These are phyloP conservation scores for Pocillopora verrucosa DNA, from an alignment of 64 coral and sea anemone species.

Conservation along the genomic window DNA sequence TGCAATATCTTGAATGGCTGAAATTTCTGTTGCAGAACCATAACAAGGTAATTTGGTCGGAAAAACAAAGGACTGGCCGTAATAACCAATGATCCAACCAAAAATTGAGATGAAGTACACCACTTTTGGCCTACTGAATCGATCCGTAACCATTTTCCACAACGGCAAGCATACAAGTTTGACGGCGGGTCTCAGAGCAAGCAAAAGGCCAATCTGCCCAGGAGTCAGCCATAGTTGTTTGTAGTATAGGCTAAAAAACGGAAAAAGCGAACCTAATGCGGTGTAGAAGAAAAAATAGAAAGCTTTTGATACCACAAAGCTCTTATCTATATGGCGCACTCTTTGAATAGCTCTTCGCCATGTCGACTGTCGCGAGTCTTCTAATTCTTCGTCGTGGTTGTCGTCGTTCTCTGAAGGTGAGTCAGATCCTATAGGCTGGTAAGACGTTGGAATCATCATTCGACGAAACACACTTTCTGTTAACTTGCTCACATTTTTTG, in stretches of 20 bases:
- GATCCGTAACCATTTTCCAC: slow-evolving; percentile 92
- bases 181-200: slow-evolving; percentile 81
- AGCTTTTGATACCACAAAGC: slow-evolving; percentile 78
- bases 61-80: slow-evolving; percentile 77
- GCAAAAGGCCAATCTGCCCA: slow-evolving; percentile 82
- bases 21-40: not conserved
- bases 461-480: not conserved
- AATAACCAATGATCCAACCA: slow-evolving; percentile 91
- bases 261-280: slow-evolving; percentile 74
- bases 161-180: slow-evolving; percentile 87
- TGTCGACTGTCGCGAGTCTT: slow-evolving; percentile 27
- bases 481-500: not conserved
- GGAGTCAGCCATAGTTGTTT: slow-evolving; percentile 90
- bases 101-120: slow-evolving; percentile 95
- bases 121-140: slow-evolving; percentile 73
- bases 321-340: slow-evolving; percentile 53
- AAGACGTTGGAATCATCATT: slow-evolving; percentile 83
- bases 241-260: slow-evolving; percentile 87
- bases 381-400: slow-evolving; percentile 16
- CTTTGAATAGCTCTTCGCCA: slow-evolving; percentile 32
- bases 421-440: slow-evolving; percentile 70
- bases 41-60: slow-evolving; percentile 67
- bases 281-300: slow-evolving; percentile 97
- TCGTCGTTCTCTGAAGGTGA: slow-evolving; percentile 41
- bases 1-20: not conserved